Base-by-base conservation (phyloP, 2,888 invertebrate genomes). In the Hemaris fuciformis region DNA sequence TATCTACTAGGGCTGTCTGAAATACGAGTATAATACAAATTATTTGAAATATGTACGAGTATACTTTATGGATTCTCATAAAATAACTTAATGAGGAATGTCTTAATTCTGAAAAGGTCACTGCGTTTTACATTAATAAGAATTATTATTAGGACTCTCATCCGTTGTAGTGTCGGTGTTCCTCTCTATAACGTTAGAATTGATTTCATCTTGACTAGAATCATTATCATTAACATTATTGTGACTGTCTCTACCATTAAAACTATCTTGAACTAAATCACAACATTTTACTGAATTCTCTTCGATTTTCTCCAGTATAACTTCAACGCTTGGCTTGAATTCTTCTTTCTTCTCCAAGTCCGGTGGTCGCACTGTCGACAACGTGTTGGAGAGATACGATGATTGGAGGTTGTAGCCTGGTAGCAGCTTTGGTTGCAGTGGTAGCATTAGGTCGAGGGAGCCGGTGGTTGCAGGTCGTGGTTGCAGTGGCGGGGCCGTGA, bases 401-500 rank as follows among this genome's bases (percentile, higher is more conserved):
- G 91, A 83, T 64, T 93, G 92, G 0, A 91, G 84, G 76, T 93
- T 92, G 81, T 94, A 94, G 34, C 92, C 93, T 48, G 94, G 94
- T 71, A 95, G 88, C 68, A 95, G 87, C 77, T 95, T 95, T 65
- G 96, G 95, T 93, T 96, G 96, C 62, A 96, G 85, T 64, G 95
- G 96, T 76, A 96, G 91, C 87, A 95, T 93, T 69, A 95, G 94
- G 76, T 95, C 95, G 79, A 94, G 86, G 84, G 94, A 94, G 65
- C 95, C 95, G 41, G 94, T 95, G 70, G 95, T 96, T 57, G 96
- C 94, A 68, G 95, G 94, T 69, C 95, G 89, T 56, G 96, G 95
- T 89, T 95, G 95, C 72, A 95, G 82, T 72, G 95, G 95, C 71
- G 94, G 93, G 75, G 88, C 92, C 66, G 93, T 93, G 82, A 93